Conservation (phyloP, 1,140 invertebrate genomes). For the Magallana angulata region DNA sequence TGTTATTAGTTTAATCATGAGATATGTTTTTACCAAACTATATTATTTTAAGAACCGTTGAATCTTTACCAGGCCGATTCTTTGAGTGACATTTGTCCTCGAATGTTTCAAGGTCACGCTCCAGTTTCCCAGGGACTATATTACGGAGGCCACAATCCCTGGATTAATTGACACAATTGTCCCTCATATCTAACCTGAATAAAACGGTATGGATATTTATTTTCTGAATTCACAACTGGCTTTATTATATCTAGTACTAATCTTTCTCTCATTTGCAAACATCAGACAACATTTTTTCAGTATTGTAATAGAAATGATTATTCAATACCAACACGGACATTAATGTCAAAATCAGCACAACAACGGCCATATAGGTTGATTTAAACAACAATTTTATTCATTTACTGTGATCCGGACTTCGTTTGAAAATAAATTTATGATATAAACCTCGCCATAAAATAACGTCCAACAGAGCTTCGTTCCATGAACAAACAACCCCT, state of each 20-base stretch:
- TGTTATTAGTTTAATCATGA: too few species aligned
- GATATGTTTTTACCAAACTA: too few species aligned
- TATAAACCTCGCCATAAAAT: background rate
- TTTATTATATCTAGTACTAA: background rate
- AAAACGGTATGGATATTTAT: background rate
- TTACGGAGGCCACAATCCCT: too few species aligned
- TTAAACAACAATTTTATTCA: conserved; percentile 13
- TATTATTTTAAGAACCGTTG: too few species aligned
- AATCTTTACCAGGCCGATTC: too few species aligned
- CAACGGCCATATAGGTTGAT: background rate
- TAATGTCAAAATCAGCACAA: background rate
- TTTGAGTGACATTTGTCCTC: too few species aligned
- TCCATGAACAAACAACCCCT: background rate
- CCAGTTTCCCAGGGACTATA: too few species aligned
- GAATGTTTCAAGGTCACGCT: too few species aligned
- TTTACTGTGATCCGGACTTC: background rate
- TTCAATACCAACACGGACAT: background rate
- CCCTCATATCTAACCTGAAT: background rate
- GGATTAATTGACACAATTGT: background rate
- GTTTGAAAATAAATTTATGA: conserved; percentile 16
- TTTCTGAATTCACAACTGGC: background rate
- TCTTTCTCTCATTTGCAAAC: background rate
- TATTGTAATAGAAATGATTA: background rate
- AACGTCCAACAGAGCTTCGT: background rate
- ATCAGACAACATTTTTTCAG: background rate